Evolutionary conservation across 2,888 invertebrate species (phyloP).

Genomic region (Nudaria mundana): DNA sequence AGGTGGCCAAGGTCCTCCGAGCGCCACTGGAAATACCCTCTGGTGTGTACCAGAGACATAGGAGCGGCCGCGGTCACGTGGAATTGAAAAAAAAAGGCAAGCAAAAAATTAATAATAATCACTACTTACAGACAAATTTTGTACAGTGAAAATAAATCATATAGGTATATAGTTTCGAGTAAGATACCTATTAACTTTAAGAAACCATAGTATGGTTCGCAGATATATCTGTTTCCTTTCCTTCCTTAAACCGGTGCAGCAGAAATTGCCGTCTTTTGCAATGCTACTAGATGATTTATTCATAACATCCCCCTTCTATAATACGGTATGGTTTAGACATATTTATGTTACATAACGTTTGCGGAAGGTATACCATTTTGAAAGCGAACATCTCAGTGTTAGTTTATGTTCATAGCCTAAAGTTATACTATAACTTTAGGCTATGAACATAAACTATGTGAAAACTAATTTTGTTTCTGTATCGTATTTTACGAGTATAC

Average conservation of each 20-base stretch:
- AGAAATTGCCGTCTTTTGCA: constrained; percentile 52
- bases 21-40: no score
- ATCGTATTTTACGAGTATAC: no score
- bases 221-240: constrained; percentile 38
- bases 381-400: constrained; percentile 24
- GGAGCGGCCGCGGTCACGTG: no score
- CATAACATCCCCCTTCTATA: constrained; percentile 44
- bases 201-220: constrained; percentile 19
- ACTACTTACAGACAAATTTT: no score
- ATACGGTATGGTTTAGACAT: constrained; percentile 31
- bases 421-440: no score
- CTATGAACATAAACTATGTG: no score
- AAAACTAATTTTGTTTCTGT: constrained; percentile 32
- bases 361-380: constrained; percentile 28
- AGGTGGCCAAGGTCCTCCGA: no score
- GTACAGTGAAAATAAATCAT: no score
- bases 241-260: constrained; percentile 46
- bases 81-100: no score
- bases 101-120: no score
- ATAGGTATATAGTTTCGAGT: constrained; percentile 11
- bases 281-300: constrained; percentile 53
- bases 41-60: no score
- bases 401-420: constrained; percentile 27
- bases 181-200: background rate
- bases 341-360: constrained; percentile 34